A percentile compares a stretch with the other conserved stretches of the same genome.
phyloP scores from a whole-genome alignment of 2,797 vertebrate species.

The Euphonia xanthogaster region DNA sequence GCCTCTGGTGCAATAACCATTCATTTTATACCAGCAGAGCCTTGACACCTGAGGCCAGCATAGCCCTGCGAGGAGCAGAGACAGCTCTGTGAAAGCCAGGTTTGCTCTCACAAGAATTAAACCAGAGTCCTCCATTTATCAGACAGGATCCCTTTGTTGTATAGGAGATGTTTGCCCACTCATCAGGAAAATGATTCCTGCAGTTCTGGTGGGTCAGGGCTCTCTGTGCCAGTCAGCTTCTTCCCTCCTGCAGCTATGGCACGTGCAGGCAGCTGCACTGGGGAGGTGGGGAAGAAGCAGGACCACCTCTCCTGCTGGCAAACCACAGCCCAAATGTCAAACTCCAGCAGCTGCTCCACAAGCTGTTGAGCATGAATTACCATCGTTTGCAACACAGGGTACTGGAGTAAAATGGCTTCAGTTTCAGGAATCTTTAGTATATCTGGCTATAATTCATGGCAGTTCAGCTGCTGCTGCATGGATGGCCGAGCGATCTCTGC shows the following conservation, averaged over 20 bases:
- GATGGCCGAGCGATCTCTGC: background rate
- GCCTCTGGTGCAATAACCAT: background rate
- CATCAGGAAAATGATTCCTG: background rate
- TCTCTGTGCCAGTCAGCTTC: background rate
- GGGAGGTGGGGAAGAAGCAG: background rate
- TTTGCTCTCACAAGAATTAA: background rate
- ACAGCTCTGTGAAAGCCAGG: accelerated
- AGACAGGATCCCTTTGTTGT: background rate
- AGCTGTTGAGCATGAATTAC: background rate
- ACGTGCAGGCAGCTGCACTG: accelerated
- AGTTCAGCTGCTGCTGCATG: background rate
- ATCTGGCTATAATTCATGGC: background rate
- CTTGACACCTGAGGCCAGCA: background rate
- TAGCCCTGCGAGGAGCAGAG: background rate
- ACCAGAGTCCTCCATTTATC: background rate
- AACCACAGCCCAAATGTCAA: background rate
- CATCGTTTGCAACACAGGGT: background rate
- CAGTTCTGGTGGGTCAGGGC: no score
- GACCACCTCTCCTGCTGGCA: background rate
- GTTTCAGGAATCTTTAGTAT: background rate
- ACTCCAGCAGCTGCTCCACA: background rate
- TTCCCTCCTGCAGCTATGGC: background rate
- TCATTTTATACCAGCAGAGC: background rate
- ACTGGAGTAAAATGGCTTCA: background rate
- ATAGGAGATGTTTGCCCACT: background rate